phyloP scores from a whole-genome alignment of 2,888 invertebrate genomes.

The Plagiodera versicolora region DNA sequence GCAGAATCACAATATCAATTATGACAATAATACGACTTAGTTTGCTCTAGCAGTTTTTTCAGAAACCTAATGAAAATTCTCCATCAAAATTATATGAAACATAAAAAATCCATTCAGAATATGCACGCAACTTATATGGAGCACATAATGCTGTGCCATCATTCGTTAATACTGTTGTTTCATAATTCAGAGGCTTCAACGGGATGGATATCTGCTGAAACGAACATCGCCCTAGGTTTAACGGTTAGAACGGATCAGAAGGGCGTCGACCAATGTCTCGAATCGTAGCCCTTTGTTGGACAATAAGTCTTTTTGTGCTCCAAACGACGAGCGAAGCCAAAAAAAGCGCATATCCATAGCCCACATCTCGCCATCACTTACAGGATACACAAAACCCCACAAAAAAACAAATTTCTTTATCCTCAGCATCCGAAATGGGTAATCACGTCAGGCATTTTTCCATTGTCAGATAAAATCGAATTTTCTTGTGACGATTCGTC shows the following conservation, averaged over 20 bases:
- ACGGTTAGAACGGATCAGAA: not conserved
- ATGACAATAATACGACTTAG: not conserved
- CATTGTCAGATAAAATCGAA: no score
- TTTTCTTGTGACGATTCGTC: no score
- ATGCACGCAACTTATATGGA: not conserved
- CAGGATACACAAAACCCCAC: not conserved
- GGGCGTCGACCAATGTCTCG: not conserved
- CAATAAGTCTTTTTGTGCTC: not conserved
- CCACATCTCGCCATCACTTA: not conserved
- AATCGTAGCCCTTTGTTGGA: not conserved
- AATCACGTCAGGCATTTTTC: no score
- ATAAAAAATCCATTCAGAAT: not conserved
- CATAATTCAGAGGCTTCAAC: not conserved
- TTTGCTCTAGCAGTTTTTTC: not conserved
- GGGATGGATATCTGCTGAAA: no score
- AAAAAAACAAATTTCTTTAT: not conserved
- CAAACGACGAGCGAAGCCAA: not conserved
- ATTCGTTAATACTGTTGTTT: not conserved
- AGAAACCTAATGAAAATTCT: not conserved
- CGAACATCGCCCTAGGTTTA: conserved; percentile 4
- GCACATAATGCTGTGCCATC: not conserved
- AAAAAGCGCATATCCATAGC: not conserved
- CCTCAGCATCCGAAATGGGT: not conserved
- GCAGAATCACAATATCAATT: no score
- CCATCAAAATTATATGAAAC: not conserved